Evolutionary conservation across 2,113 vertebrate genomes (phyloP).

Genomic region (Phaethon lepturus): DNA sequence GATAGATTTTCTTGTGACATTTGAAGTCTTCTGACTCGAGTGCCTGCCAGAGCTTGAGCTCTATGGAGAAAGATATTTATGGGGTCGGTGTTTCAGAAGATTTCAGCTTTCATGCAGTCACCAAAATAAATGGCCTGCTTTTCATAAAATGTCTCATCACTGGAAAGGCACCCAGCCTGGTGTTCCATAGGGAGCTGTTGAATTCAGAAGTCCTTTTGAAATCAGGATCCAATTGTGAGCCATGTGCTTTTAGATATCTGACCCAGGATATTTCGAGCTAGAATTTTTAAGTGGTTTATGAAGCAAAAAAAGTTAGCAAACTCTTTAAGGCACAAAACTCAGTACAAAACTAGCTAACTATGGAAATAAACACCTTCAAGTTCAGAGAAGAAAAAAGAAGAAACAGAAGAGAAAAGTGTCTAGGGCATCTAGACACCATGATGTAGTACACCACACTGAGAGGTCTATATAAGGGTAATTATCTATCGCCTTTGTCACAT

Average conservation of each 20-base stretch:
- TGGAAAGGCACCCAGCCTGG: neutral
- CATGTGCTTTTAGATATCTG: neutral
- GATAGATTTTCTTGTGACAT: constrained; percentile 18
- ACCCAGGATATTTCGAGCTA: neutral
- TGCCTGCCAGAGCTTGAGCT: neutral
- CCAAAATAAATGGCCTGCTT: constrained; percentile 47
- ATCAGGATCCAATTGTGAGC: neutral
- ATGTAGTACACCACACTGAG: neutral
- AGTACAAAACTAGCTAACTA: neutral
- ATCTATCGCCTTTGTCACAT: neutral
- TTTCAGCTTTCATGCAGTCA: neutral
- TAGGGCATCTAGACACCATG: too few relatives aligned
- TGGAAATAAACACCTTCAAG: neutral
- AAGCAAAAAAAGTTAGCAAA: neutral
- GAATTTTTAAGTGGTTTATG: neutral
- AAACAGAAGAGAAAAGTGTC: neutral
- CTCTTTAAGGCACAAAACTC: neutral
- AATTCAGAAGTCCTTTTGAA: constrained; percentile 6
- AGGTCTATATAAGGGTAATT: neutral
- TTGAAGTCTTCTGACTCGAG: neutral
- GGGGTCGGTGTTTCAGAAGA: constrained; percentile 21
- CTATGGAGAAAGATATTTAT: neutral
- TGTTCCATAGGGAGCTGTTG: neutral
- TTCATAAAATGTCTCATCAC: neutral
- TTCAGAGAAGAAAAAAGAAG: neutral